A percentile compares a stretch with the other conserved stretches of the same genome.
Conservation (phyloP, 2,113 vertebrate species). For the Solea solea region DNA sequence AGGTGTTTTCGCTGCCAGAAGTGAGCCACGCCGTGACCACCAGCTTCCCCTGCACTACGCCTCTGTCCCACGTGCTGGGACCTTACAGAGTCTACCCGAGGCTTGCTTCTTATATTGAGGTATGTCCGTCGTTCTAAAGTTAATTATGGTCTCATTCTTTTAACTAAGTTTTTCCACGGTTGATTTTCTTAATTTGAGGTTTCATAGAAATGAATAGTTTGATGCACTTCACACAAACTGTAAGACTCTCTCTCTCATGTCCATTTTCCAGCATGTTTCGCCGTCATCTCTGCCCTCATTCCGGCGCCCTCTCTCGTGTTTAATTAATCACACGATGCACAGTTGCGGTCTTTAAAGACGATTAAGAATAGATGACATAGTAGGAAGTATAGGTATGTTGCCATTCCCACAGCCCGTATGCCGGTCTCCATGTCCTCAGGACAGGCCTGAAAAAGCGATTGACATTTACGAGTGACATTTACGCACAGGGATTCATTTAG, state of each 20-base stretch:
- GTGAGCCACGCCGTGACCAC: constrained; percentile 93
- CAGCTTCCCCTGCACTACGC: constrained; percentile 88
- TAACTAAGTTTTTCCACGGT: too few species aligned
- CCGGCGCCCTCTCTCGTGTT: constrained; percentile 38
- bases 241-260: background rate
- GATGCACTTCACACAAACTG: too few species aligned
- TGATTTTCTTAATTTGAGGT: too few species aligned
- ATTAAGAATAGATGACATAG: constrained; percentile 70
- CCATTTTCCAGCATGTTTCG: background rate
- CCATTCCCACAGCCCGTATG: constrained; percentile 32
- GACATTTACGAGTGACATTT: constrained; percentile 79
- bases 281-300: constrained; percentile 26
- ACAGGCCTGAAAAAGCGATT: constrained; percentile 68
- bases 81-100: constrained; percentile 88
- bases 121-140: constrained; percentile 54
- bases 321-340: constrained; percentile 64
- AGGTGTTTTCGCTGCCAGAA: constrained; percentile 91
- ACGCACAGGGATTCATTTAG: constrained; percentile 65
- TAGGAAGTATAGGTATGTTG: constrained; percentile 47
- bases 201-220: too few species aligned
- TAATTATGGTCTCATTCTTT: too few species aligned
- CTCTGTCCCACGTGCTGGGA: constrained; percentile 88
- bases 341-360: constrained; percentile 57
- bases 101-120: constrained; percentile 91
- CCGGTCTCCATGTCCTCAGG: constrained; percentile 54